phyloP scores from a whole-genome alignment of 1,140 invertebrate genomes.

The Procambarus virginalis region DNA sequence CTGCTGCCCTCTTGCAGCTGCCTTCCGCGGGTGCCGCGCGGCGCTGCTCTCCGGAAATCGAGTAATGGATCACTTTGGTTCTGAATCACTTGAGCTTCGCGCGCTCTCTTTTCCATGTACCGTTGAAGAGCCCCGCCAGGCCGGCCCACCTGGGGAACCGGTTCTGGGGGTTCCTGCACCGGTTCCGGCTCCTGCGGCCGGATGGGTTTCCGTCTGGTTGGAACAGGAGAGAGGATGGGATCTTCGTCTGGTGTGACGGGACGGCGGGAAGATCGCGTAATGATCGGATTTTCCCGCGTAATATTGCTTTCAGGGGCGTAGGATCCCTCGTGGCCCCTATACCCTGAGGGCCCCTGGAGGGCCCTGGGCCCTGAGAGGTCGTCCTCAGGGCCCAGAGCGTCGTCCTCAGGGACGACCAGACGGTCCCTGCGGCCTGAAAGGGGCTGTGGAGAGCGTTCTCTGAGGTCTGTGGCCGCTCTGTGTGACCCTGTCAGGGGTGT shows the following conservation, averaged over 20 bases:
- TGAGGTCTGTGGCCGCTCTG: neutral
- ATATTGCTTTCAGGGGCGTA: neutral
- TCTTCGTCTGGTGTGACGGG: constrained; percentile 37
- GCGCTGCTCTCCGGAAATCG: neutral
- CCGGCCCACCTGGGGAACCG: neutral
- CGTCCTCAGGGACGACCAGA: neutral
- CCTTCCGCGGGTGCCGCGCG: neutral
- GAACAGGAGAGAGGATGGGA: neutral
- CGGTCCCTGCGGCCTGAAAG: neutral
- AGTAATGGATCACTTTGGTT: neutral
- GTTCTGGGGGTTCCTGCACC: neutral
- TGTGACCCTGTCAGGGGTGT: neutral
- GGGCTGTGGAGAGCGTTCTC: constrained; percentile 1
- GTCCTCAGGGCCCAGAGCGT: too few relatives aligned
- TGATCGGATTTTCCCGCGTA: neutral
- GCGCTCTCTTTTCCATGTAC: constrained; percentile 35
- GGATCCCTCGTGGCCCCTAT: neutral
- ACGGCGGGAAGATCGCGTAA: neutral
- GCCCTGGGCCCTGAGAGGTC: too few relatives aligned
- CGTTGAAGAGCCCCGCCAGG: constrained; percentile 7
- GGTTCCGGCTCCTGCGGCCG: neutral
- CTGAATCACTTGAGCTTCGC: neutral
- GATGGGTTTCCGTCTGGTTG: constrained; percentile 3
- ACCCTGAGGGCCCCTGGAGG: too few relatives aligned
- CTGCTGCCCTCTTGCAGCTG: neutral